These are phyloP conservation scores for Stramonita haemastoma DNA, from an alignment of 2,888 invertebrate genomes.

Conservation along the genomic window DNA sequence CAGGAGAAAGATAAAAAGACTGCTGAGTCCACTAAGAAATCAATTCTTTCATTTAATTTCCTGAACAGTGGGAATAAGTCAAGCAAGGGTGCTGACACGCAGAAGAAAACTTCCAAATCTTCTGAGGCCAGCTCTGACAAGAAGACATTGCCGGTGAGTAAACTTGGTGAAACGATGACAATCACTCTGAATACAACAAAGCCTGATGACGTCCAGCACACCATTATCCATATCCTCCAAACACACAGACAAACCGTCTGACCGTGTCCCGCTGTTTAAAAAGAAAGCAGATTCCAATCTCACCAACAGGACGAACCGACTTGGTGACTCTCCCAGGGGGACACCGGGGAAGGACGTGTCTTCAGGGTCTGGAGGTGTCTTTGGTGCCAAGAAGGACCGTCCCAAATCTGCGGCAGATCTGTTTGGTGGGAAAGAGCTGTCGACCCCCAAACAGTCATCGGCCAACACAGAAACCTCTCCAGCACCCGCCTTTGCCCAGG, in stretches of 20 bases:
- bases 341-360: conserved; percentile 44
- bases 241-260: neutral
- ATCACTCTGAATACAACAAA: conserved; percentile 19
- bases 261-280: neutral
- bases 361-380: neutral
- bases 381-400: conserved; percentile 11
- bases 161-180: conserved; percentile 27
- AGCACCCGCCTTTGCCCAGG: conserved; percentile 40
- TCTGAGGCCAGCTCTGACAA: neutral
- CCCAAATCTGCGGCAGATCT: conserved; percentile 32
- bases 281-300: conserved; percentile 8
- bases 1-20: neutral
- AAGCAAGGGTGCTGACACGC: neutral
- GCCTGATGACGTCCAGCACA: neutral
- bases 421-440: neutral
- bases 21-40: neutral
- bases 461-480: conserved; percentile 31
- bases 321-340: conserved; percentile 44
- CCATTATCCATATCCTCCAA: neutral
- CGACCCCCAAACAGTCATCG: conserved; percentile 6
- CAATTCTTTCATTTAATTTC: neutral
- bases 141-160: neutral
- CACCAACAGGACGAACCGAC: neutral
- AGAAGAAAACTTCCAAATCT: neutral
- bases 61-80: neutral